A percentile compares a stretch with the other conserved stretches of the same genome.
These are phyloP conservation scores for Centruroides sculpturatus DNA, from an alignment of 1,140 invertebrate genomes.

Conservation along the genomic window DNA sequence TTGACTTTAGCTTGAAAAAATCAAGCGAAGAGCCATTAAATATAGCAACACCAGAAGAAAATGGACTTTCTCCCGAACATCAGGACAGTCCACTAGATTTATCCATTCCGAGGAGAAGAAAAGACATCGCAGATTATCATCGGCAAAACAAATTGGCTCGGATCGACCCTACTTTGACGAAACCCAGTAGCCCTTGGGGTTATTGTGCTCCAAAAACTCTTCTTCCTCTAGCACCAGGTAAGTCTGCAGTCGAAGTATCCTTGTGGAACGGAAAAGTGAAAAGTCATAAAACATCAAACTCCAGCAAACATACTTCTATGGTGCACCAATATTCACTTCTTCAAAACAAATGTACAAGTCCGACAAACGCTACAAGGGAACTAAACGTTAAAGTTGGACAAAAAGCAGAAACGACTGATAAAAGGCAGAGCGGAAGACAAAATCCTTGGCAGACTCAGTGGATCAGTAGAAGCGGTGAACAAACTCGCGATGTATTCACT, in stretches of 20 bases:
- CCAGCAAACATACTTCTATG: neutral
- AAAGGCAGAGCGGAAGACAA: conserved; percentile 13
- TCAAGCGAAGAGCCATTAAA: conserved; percentile 42
- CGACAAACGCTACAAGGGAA: too few relatives aligned
- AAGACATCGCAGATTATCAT: neutral
- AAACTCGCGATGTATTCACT: conserved; percentile 84
- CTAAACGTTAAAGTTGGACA: neutral
- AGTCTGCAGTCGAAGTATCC: neutral
- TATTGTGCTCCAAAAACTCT: conserved; percentile 18
- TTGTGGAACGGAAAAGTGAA: conserved; percentile 12
- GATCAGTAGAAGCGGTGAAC: conserved; percentile 81
- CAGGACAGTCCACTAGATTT: neutral
- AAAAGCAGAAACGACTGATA: neutral
- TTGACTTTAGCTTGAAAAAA: neutral
- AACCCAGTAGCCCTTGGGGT: conserved; percentile 11
- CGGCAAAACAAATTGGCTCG: neutral
- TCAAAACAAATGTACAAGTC: too few relatives aligned
- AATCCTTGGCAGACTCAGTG: conserved; percentile 79
- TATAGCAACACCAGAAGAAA: neutral
- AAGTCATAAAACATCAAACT: neutral
- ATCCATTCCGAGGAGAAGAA: neutral
- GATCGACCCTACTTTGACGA: neutral
- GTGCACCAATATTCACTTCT: too few relatives aligned
- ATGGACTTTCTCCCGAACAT: neutral
- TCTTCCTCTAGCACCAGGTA: conserved; percentile 24